These are phyloP conservation scores for Pterostichus madidus DNA, from an alignment of 2,888 invertebrate species.

Conservation along the genomic window DNA sequence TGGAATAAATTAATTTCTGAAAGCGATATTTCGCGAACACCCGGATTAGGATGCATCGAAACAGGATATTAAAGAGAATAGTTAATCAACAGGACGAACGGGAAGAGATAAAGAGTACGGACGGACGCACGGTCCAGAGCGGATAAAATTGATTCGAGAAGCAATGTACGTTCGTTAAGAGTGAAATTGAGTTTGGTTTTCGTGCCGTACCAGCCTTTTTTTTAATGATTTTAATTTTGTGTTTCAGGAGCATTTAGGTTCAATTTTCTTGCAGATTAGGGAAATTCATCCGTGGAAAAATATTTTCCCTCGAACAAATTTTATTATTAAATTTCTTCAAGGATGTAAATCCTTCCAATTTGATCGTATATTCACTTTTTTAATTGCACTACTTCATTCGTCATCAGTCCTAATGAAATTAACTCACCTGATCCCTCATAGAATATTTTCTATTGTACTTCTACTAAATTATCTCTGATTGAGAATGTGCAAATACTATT, in stretches of 20 bases:
- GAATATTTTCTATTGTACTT: too few species aligned
- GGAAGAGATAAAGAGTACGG: conserved; percentile 56
- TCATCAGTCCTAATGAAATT: neutral
- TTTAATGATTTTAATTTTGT: conserved; percentile 57
- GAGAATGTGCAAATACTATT: too few species aligned
- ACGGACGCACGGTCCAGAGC: conserved; percentile 46
- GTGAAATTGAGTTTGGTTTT: conserved; percentile 60
- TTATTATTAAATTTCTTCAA: conserved; percentile 34
- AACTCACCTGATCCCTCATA: neutral
- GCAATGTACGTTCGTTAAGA: conserved; percentile 63
- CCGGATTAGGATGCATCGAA: conserved; percentile 75
- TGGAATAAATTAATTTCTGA: conserved; percentile 80
- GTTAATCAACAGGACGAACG: conserved; percentile 74
- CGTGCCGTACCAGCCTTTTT: conserved; percentile 28
- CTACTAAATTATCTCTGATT: too few species aligned
- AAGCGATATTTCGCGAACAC: conserved; percentile 77
- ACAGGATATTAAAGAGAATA: conserved; percentile 78
- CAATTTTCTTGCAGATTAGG: conserved; percentile 60
- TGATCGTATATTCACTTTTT: conserved; percentile 27
- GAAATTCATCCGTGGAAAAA: conserved; percentile 44
- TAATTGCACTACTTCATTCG: conserved; percentile 30
- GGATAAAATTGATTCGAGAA: conserved; percentile 61
- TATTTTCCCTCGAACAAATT: conserved; percentile 21
- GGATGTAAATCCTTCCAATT: conserved; percentile 22
- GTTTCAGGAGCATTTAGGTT: conserved; percentile 60